phyloP scores from a whole-genome alignment of 2,113 vertebrate genomes.

The Polypterus senegalus region DNA sequence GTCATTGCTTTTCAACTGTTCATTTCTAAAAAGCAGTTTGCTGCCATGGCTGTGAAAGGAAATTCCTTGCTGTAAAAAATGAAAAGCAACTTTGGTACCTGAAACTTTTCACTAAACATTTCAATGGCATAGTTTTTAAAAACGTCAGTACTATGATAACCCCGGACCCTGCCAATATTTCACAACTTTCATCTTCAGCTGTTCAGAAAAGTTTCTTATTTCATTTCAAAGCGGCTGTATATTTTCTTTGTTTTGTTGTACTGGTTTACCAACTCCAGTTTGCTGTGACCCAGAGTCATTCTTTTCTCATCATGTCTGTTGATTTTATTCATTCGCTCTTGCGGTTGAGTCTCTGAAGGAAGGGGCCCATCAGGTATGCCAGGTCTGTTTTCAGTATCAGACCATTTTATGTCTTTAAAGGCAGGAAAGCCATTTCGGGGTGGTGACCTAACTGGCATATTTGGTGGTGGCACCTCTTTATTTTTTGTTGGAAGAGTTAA shows the following conservation, averaged over 20 bases:
- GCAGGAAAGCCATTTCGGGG: conserved; percentile 9
- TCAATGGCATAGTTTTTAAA: no score
- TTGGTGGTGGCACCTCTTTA: conserved; percentile 28
- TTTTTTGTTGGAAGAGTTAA: conserved; percentile 26
- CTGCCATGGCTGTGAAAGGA: no score
- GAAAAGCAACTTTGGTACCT: no score
- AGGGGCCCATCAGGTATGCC: conserved; percentile 31
- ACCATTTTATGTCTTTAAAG: neutral
- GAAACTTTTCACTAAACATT: no score
- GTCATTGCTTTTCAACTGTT: no score
- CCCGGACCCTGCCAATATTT: no score
- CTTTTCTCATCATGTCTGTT: conserved; percentile 55
- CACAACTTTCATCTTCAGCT: no score
- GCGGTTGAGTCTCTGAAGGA: conserved; percentile 2
- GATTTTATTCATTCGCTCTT: conserved; percentile 8
- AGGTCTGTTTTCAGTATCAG: conserved; percentile 42
- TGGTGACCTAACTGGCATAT: conserved; percentile 18
- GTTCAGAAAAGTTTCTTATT: conserved; percentile 15
- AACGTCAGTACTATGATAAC: no score
- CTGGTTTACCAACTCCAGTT: conserved; percentile 87
- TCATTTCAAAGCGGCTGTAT: conserved; percentile 78
- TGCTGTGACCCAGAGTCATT: conserved; percentile 89
- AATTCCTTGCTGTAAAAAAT: no score
- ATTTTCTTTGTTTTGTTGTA: conserved; percentile 79
- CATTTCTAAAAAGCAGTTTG: no score